phyloP scores from a whole-genome alignment of 1,140 invertebrate genomes.

The Panagrolaimus sp. region DNA sequence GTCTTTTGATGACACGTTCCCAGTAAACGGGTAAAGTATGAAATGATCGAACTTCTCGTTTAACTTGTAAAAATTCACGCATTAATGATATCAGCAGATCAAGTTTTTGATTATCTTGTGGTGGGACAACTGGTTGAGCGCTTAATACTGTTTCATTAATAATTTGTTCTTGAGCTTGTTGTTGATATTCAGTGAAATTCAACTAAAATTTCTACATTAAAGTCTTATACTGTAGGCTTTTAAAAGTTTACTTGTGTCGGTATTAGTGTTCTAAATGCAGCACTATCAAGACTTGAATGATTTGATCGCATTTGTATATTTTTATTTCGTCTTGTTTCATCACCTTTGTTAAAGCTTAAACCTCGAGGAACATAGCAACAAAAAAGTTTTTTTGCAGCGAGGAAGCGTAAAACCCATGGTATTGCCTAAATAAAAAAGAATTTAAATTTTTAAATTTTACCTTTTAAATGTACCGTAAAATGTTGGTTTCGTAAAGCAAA shows the following conservation, averaged over 20 bases:
- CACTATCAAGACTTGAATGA: conserved; percentile 49
- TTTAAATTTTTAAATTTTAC: not conserved
- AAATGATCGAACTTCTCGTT: conserved; percentile 28
- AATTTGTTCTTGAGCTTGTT: conserved; percentile 45
- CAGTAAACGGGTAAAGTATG: conserved; percentile 51
- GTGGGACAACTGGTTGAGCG: conserved; percentile 17
- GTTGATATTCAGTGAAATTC: conserved; percentile 55
- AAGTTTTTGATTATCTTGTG: conserved; percentile 39
- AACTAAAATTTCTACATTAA: conserved; percentile 39
- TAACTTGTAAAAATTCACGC: conserved; percentile 47
- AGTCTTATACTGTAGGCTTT: not conserved
- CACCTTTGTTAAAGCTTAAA: conserved; percentile 53
- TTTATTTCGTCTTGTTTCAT: conserved; percentile 41
- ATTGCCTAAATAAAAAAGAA: conserved; percentile 44
- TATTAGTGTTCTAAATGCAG: conserved; percentile 49
- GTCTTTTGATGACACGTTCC: conserved; percentile 51
- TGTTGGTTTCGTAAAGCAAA: conserved; percentile 52
- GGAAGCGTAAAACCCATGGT: conserved; percentile 50
- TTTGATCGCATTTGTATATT: conserved; percentile 40
- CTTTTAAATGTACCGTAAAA: conserved; percentile 37
- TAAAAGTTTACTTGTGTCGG: conserved; percentile 47
- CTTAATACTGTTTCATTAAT: conserved; percentile 27
- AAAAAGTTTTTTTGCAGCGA: conserved; percentile 55
- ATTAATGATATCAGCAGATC: conserved; percentile 51
- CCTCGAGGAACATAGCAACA: conserved; percentile 53